Conservation (phyloP, 1,140 invertebrate genomes). For the Macrosteles quadrilineatus region DNA sequence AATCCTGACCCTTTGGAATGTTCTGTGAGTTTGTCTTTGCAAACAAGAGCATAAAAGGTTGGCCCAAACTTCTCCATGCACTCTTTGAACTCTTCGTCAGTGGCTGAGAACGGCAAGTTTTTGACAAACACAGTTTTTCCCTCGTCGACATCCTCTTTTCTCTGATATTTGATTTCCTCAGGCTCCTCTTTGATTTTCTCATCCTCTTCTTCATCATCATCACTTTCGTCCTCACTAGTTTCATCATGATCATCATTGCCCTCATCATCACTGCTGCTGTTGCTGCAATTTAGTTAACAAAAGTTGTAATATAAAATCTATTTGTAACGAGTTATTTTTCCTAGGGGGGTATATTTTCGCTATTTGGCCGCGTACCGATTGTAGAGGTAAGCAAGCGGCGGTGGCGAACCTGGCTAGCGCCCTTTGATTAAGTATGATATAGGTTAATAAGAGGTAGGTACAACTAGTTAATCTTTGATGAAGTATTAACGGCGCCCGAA, state of each 20-base stretch:
- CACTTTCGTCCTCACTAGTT: slow-evolving; percentile 45
- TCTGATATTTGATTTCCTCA: slow-evolving; percentile 44
- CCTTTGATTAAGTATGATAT: too few species aligned
- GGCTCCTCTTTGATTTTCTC: slow-evolving; percentile 46
- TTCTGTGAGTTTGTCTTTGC: slow-evolving; percentile 81
- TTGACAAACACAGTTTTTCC: slow-evolving; percentile 90
- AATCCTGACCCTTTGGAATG: slow-evolving; percentile 91
- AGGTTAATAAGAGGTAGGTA: too few species aligned
- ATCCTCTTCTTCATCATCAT: slow-evolving; percentile 46
- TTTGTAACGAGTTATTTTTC: too few species aligned
- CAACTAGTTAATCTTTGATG: too few species aligned
- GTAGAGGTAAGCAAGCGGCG: too few species aligned
- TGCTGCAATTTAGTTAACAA: too few species aligned
- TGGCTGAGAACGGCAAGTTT: slow-evolving; percentile 84
- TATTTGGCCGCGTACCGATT: too few species aligned
- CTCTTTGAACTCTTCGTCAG: slow-evolving; percentile 71
- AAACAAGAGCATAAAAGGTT: slow-evolving; percentile 81
- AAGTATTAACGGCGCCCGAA: too few species aligned
- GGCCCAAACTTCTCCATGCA: slow-evolving; percentile 77
- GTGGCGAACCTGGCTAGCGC: too few species aligned
- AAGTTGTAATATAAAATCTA: too few species aligned
- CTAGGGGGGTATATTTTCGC: too few species aligned
- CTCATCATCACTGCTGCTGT: too few species aligned
- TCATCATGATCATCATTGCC: slow-evolving; percentile 40
- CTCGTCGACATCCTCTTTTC: slow-evolving; percentile 68